A percentile compares a stretch with the other conserved stretches of the same genome.
Evolutionary conservation across 2,888 invertebrate species (phyloP).

Genomic region (Tridacna crocea): DNA sequence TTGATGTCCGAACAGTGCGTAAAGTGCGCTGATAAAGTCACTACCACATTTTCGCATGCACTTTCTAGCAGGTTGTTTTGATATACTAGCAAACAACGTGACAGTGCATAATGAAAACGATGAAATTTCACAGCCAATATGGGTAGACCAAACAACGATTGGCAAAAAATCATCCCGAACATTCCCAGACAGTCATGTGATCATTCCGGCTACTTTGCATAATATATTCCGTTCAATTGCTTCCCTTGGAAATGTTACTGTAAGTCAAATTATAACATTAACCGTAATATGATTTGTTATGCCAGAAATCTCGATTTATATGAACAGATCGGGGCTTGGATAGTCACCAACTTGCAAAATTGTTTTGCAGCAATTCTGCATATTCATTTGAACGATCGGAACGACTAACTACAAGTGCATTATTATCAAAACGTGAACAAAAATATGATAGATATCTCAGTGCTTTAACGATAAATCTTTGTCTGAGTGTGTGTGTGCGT

Average conservation of each 20-base stretch:
- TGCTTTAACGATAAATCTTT: too few relatives aligned
- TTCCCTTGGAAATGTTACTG: not conserved
- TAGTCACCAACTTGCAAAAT: too few relatives aligned
- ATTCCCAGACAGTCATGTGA: constrained; percentile 16
- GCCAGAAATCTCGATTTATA: too few relatives aligned
- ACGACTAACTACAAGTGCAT: too few relatives aligned
- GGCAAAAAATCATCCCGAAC: constrained; percentile 10
- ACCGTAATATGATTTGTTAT: too few relatives aligned
- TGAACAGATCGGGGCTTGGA: too few relatives aligned
- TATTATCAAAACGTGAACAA: too few relatives aligned
- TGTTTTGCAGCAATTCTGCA: too few relatives aligned
- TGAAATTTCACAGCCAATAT: constrained; percentile 3
- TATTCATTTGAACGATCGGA: too few relatives aligned
- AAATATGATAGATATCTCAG: too few relatives aligned
- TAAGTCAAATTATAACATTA: too few relatives aligned
- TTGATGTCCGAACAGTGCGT: not conserved
- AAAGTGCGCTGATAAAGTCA: not conserved
- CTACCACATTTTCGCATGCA: not conserved
- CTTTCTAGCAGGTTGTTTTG: not conserved
- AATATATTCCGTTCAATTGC: not conserved
- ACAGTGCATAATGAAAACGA: not conserved
- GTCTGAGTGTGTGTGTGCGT: too few relatives aligned
- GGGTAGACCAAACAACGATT: constrained; percentile 7
- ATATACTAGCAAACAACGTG: not conserved
- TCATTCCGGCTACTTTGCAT: not conserved